phyloP scores from a whole-genome alignment of 35 echinoderm and acorn worm genomes.

The Apostichopus californicus region DNA sequence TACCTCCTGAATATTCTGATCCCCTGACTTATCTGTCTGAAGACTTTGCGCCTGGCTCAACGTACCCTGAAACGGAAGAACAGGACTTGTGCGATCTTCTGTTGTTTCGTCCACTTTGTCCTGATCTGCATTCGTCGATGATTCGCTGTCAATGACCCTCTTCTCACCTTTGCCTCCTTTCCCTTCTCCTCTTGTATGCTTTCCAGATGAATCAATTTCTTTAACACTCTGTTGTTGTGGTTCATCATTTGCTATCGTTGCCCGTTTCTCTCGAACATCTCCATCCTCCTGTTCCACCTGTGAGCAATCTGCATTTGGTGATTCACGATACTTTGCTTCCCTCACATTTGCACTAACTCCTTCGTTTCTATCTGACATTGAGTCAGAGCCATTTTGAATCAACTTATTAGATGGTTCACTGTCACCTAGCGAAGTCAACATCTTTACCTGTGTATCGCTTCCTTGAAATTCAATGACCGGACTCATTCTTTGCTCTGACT shows the following conservation, averaged over 20 bases:
- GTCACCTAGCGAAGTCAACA: neutral
- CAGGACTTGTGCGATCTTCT: neutral
- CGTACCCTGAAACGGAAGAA: neutral
- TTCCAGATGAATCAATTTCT: no score
- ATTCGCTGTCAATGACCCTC: no score
- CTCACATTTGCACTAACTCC: no score
- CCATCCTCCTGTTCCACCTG: no score
- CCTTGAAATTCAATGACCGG: neutral
- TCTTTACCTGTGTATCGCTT: neutral
- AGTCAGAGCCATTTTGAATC: neutral
- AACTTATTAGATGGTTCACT: neutral
- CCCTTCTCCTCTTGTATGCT: no score
- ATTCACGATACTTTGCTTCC: no score
- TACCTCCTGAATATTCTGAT: neutral
- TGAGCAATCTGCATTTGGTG: no score
- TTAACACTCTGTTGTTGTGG: no score
- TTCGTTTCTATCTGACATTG: neutral
- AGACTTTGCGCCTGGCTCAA: neutral
- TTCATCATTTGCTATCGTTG: no score
- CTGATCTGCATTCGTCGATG: no score
- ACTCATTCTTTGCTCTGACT: neutral
- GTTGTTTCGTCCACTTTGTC: neutral
- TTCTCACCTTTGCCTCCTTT: no score
- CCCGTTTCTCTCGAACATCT: no score
- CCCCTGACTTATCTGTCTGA: neutral